phyloP scores from a whole-genome alignment of 2,888 invertebrate species.

The Gortyna flavago region DNA sequence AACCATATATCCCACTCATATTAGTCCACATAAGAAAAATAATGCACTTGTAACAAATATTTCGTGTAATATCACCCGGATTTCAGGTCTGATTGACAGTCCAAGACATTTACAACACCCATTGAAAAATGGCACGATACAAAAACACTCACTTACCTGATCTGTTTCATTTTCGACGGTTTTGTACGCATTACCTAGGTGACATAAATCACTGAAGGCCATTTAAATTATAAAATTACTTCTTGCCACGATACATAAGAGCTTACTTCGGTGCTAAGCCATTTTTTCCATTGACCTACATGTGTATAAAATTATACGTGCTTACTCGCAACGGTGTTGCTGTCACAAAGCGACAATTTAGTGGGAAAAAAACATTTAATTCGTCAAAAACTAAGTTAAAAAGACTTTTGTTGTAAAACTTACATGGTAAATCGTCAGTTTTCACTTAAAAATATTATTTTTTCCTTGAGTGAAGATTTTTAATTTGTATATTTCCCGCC shows the following conservation, averaged over 20 bases:
- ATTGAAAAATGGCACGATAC: slow-evolving; percentile 78
- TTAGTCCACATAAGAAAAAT: slow-evolving; percentile 50
- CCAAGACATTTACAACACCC: slow-evolving; percentile 87
- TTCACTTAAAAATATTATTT: slow-evolving; percentile 51
- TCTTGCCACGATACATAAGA: slow-evolving; percentile 89
- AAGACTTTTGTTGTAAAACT: slow-evolving; percentile 60
- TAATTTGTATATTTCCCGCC: slow-evolving; percentile 78
- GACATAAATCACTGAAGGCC: slow-evolving; percentile 90
- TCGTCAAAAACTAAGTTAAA: slow-evolving; percentile 24
- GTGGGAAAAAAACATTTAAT: slow-evolving; percentile 49
- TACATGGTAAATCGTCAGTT: slow-evolving; percentile 63
- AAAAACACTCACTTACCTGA: slow-evolving; percentile 86
- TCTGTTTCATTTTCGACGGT: slow-evolving; percentile 89
- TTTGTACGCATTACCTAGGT: slow-evolving; percentile 89
- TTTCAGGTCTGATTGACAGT: slow-evolving; percentile 88
- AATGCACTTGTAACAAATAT: slow-evolving; percentile 73
- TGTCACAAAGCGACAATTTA: slow-evolving; percentile 71
- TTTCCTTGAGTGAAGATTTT: slow-evolving; percentile 41
- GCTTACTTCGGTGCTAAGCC: slow-evolving; percentile 87
- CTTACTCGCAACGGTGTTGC: slow-evolving; percentile 86
- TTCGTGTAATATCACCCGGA: slow-evolving; percentile 81
- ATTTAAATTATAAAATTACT: slow-evolving; percentile 89
- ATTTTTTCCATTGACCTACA: slow-evolving; percentile 90
- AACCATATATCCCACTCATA: slow-evolving; percentile 59
- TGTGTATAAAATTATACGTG: slow-evolving; percentile 88